Percentiles rank a stretch among this genome's conserved stretches.
phyloP scores from a whole-genome alignment of 2,888 invertebrate species.

The Spialia ferax region DNA sequence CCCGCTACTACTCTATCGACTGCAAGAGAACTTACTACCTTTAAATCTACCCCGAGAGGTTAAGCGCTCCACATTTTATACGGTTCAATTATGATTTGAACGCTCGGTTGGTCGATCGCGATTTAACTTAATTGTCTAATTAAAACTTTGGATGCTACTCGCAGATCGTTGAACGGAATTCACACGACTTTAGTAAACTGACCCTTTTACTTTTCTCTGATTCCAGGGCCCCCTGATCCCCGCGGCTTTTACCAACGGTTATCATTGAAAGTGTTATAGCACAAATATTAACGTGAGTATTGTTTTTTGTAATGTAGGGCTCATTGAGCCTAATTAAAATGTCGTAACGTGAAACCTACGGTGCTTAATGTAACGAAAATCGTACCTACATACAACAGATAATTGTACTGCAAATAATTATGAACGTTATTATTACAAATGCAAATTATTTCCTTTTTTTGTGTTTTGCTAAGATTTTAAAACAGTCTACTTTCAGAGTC shows the following conservation, averaged over 20 bases:
- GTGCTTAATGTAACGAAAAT: conserved; percentile 59
- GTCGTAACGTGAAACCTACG: conserved; percentile 66
- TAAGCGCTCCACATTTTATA: conserved; percentile 77
- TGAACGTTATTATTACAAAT: conserved; percentile 57
- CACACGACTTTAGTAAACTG: conserved; percentile 36
- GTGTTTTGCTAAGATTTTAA: conserved; percentile 26
- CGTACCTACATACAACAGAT: no score
- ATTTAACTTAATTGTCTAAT: conserved; percentile 39
- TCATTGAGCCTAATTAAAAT: conserved; percentile 70
- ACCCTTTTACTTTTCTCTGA: conserved; percentile 51
- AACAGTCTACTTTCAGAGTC: no score
- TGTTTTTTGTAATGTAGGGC: conserved; percentile 62
- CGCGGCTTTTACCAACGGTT: conserved; percentile 99
- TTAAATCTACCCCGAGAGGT: conserved; percentile 81
- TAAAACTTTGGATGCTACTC: conserved; percentile 36
- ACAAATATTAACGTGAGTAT: conserved; percentile 86
- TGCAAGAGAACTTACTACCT: conserved; percentile 80
- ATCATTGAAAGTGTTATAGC: conserved; percentile 93
- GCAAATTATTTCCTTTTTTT: no score
- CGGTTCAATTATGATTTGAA: conserved; percentile 72
- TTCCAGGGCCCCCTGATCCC: conserved; percentile 98
- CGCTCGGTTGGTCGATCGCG: conserved; percentile 43
- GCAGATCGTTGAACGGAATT: conserved; percentile 28
- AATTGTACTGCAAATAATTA: conserved; percentile 61
- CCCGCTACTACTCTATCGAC: conserved; percentile 81